phyloP scores from a whole-genome alignment of 1,140 invertebrate species.

The Drosophila chauvacae region DNA sequence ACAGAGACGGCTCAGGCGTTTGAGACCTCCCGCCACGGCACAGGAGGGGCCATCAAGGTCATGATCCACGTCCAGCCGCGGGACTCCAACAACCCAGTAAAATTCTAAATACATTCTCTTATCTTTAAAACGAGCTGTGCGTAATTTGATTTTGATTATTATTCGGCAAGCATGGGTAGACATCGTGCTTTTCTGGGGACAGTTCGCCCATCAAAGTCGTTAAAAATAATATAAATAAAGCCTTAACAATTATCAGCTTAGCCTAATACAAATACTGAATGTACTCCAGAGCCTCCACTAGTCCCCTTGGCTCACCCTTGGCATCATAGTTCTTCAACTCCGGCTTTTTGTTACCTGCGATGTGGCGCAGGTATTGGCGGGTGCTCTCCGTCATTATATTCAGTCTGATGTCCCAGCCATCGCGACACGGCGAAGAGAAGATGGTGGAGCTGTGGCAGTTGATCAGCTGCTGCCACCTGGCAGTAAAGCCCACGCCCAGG shows the following conservation, averaged over 20 bases:
- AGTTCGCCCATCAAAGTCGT: neutral
- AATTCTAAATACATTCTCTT: slow-evolving; percentile 55
- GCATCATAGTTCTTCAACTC: slow-evolving; percentile 40
- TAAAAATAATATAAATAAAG: neutral
- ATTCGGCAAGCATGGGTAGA: neutral
- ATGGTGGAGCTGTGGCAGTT: slow-evolving; percentile 31
- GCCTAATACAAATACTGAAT: slow-evolving; percentile 23
- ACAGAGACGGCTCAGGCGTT: slow-evolving; percentile 95
- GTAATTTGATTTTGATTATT: slow-evolving; percentile 1
- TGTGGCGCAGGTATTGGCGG: slow-evolving; percentile 31
- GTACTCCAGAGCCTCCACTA: slow-evolving; percentile 11
- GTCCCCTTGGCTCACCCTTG: slow-evolving; percentile 11
- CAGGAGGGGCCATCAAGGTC: slow-evolving; percentile 93
- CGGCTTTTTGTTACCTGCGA: slow-evolving; percentile 21
- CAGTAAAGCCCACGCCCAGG: slow-evolving; percentile 37
- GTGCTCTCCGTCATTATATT: slow-evolving; percentile 7
- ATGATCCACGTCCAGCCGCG: slow-evolving; percentile 93
- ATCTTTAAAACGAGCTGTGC: slow-evolving; percentile 24
- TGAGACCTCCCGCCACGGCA: slow-evolving; percentile 89
- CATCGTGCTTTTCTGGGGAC: neutral
- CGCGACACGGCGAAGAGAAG: neutral
- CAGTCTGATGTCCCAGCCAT: slow-evolving; percentile 15
- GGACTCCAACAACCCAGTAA: slow-evolving; percentile 85
- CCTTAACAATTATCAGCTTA: neutral
- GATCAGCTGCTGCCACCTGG: neutral